These are phyloP conservation scores for Orientallactaga sibirica DNA, from an alignment of 2,797 vertebrate genomes.

Conservation along the genomic window DNA sequence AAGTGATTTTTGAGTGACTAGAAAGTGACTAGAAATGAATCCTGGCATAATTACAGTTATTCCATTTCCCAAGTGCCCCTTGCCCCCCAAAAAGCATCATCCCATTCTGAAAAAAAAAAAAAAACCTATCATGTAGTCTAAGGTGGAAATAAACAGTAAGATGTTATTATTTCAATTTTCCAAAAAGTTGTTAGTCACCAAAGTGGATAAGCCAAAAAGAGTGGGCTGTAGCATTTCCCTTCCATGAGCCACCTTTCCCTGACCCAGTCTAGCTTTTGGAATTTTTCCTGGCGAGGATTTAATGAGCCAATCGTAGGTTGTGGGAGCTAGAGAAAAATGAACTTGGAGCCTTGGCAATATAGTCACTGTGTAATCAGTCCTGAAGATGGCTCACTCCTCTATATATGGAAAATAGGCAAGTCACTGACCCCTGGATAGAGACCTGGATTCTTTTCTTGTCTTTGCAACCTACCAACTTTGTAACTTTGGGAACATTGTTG, in stretches of 20 bases:
- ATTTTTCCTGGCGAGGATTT: slow-evolving; percentile 42
- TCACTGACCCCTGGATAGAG: not conserved
- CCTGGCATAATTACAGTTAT: not conserved
- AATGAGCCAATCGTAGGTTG: slow-evolving; percentile 25
- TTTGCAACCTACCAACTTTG: not conserved
- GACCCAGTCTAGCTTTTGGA: slow-evolving; percentile 6
- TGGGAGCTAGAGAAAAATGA: slow-evolving; percentile 11
- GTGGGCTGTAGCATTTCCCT: slow-evolving; percentile 45
- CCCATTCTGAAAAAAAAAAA: not conserved
- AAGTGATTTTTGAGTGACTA: not conserved
- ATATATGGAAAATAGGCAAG: not conserved
- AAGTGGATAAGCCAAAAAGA: slow-evolving; percentile 22
- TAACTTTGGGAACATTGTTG: slow-evolving; percentile 34
- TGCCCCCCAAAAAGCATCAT: not conserved
- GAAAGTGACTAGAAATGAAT: not conserved
- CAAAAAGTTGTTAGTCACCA: slow-evolving; percentile 37
- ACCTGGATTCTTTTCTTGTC: slow-evolving; percentile 12
- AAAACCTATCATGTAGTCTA: not conserved
- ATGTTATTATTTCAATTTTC: slow-evolving; percentile 25
- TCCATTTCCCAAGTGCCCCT: not conserved
- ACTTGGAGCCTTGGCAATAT: not conserved
- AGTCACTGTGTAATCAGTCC: not conserved
- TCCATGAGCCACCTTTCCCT: slow-evolving; percentile 12
- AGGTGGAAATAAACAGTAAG: slow-evolving; percentile 49
- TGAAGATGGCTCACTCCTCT: not conserved